A percentile compares a stretch with the other conserved stretches of the same genome.
Conservation (phyloP, 2,113 vertebrate species). For the Bufo bufo region DNA sequence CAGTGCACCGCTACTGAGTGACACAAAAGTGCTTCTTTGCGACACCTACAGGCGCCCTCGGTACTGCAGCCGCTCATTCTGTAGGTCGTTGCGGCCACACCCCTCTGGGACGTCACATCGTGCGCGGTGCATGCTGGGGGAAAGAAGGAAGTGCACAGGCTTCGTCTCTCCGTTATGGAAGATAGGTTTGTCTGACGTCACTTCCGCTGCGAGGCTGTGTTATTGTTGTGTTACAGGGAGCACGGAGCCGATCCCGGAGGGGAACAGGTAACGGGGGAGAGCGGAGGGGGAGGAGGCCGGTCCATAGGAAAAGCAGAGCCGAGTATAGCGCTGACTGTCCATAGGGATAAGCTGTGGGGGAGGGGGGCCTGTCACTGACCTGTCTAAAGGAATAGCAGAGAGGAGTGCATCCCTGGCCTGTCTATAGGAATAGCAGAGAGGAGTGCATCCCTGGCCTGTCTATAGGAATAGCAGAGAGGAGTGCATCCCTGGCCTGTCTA, state of each 20-base stretch:
- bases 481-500: background rate
- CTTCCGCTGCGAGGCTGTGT: slow-evolving; percentile 37
- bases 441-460: background rate
- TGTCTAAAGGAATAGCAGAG: background rate
- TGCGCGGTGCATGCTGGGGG: slow-evolving; percentile 1
- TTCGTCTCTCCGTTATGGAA: slow-evolving; percentile 21
- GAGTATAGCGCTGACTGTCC: background rate
- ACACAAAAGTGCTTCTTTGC: background rate
- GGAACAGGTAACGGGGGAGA: background rate
- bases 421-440: background rate
- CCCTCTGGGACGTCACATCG: background rate
- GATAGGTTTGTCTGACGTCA: slow-evolving; percentile 26
- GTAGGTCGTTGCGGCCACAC: background rate
- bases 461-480: too few species aligned
- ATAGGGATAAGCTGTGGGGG: background rate
- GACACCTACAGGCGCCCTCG: background rate
- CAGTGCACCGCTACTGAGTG: background rate
- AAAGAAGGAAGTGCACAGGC: background rate
- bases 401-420: background rate
- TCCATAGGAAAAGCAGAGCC: background rate
- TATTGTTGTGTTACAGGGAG: slow-evolving; percentile 29
- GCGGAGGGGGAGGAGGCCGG: background rate
- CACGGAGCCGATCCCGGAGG: background rate
- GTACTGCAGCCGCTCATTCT: background rate
- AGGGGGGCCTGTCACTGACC: background rate